Base-by-base conservation (phyloP, 2,113 vertebrate genomes). In the Chlorocebus sabaeus region DNA sequence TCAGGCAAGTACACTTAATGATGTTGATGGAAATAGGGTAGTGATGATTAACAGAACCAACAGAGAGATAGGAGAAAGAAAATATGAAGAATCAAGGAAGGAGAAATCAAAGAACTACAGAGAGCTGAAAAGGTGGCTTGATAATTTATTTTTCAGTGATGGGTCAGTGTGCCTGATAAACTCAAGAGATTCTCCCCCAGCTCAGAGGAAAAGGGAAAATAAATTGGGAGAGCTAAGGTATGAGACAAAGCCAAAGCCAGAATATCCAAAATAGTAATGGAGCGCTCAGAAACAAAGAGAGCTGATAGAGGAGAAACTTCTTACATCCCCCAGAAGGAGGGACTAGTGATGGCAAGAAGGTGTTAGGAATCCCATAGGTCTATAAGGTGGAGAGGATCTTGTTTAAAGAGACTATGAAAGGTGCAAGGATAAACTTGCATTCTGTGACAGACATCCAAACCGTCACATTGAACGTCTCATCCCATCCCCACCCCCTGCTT, bases 231-330 rank as follows among this genome's bases (percentile, higher is more conserved):
- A 89, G 18, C 75, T 4, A 88, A 84, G 14, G 52, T 27, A 70
- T 78, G 59, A 95, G 90, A 70, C 22, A 87, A 59, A 94, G 67
- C 82, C 18, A 94, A 83, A 90, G 80, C 23, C 55, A 90, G 16
- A 11, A 85, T 72, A 57, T 68, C 55, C 88, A 92, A 81, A 93
- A 45, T 83, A 81, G 73, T 55, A 50, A 89, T 48, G 55, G 32
- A 45, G 70, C 0, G n/a, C 79, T 38, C 64, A 48, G 80, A 57
- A 90, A 48, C 20, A 52, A 10, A 93, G 30, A 89, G 79, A 70
- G 83, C 35, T 85, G 59, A 86, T 3, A 48, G 27, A 91, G 23
- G n/a, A 88, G 64, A 93, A 52, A 30, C n/a, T 23, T 82, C 72
- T 68, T 43, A 18, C 38, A 27, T n/a, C 18, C 32, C 32, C 20